A percentile compares a stretch with the other conserved stretches of the same genome.
Evolutionary conservation across 2,113 vertebrate species (phyloP).

Genomic region (Colius striatus): DNA sequence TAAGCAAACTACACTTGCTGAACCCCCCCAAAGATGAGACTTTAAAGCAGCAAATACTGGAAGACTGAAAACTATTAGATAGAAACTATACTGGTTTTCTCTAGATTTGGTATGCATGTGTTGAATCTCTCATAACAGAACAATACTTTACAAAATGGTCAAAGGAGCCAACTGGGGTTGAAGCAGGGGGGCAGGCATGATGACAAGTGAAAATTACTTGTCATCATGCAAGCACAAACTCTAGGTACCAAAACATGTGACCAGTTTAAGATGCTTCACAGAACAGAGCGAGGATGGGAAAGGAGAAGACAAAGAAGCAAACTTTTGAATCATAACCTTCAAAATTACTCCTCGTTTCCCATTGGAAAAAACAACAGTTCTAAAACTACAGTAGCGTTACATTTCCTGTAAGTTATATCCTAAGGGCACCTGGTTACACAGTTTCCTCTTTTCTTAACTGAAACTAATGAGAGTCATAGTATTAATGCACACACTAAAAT

Average conservation of each 20-base stretch:
- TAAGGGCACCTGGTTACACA: neutral
- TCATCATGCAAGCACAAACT: neutral
- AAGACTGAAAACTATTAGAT: neutral
- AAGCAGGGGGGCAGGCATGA: neutral
- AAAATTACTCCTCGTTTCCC: neutral
- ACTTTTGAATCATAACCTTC: neutral
- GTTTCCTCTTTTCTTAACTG: neutral
- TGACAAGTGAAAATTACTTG: rapidly evolving
- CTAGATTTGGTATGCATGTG: neutral
- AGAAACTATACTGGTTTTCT: neutral
- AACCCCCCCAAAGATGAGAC: neutral
- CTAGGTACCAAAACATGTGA: neutral
- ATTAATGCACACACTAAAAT: neutral
- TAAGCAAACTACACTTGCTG: neutral
- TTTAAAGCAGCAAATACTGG: neutral
- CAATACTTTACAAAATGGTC: neutral
- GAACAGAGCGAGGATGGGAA: neutral
- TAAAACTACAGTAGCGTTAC: neutral
- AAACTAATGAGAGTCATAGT: neutral
- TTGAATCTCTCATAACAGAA: neutral
- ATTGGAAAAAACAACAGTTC: neutral
- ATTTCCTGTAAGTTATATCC: neutral
- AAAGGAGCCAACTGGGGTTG: neutral
- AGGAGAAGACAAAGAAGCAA: neutral
- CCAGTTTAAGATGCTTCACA: neutral